phyloP scores from a whole-genome alignment of 2,888 invertebrate genomes.

The Heliconius ismenius region DNA sequence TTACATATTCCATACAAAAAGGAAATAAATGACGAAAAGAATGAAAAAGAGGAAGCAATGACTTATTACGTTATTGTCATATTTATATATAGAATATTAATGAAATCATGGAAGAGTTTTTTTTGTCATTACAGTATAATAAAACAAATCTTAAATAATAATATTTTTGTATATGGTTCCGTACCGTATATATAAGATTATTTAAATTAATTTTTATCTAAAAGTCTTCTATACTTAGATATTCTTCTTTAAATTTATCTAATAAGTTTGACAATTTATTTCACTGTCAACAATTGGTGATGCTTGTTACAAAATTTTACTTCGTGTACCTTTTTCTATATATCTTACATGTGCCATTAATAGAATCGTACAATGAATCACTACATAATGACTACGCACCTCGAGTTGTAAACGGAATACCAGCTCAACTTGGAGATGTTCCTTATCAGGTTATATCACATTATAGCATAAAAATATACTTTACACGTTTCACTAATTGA shows the following conservation, averaged over 20 bases:
- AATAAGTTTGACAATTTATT: neutral
- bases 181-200: neutral
- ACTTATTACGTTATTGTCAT: constrained; percentile 5
- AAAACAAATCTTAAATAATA: neutral
- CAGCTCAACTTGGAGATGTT: constrained; percentile 57
- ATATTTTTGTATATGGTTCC: neutral
- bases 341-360: constrained; percentile 8
- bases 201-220: neutral
- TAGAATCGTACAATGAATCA: constrained; percentile 22
- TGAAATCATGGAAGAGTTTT: neutral
- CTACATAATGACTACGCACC: constrained; percentile 42
- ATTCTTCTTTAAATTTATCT: neutral
- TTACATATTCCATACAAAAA: neutral
- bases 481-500: neutral
- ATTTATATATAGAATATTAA: neutral
- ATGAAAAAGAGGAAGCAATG: neutral
- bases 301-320: constrained; percentile 33
- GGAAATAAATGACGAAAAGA: neutral
- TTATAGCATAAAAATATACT: neutral
- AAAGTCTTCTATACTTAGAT: neutral
- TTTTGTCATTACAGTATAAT: neutral
- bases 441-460: constrained; percentile 60
- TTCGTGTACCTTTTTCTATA: constrained; percentile 29
- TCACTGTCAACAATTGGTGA: constrained; percentile 30
- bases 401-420: constrained; percentile 55